Evolutionary conservation across 2,888 invertebrate genomes (phyloP).

Genomic region (Watsonalla cultraria): DNA sequence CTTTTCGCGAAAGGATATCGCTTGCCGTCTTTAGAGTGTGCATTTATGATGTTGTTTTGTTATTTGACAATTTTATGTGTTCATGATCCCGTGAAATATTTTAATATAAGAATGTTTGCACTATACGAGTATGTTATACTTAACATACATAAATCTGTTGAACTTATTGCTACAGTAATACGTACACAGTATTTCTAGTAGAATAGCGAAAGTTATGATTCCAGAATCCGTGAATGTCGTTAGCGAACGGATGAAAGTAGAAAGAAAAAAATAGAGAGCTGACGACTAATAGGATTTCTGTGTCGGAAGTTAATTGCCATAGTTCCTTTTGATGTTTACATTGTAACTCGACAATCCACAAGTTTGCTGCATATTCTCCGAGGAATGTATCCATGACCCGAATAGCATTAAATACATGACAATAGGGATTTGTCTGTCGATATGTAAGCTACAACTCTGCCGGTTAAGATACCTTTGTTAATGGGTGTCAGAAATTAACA

Average conservation of each 20-base stretch:
- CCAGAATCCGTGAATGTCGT: too few relatives aligned
- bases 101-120: background rate
- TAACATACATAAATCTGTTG: too few relatives aligned
- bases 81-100: background rate
- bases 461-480: conserved; percentile 52
- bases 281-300: conserved; percentile 12
- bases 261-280: conserved; percentile 17
- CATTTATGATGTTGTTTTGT: conserved; percentile 28
- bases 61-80: background rate
- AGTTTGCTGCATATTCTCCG: conserved; percentile 14
- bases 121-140: too few relatives aligned
- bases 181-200: too few relatives aligned
- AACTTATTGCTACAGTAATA: too few relatives aligned
- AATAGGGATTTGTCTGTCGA: conserved; percentile 50
- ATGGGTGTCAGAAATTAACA: conserved; percentile 60
- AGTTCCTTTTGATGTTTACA: conserved; percentile 41
- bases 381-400: conserved; percentile 44
- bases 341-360: conserved; percentile 42
- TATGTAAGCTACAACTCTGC: conserved; percentile 39
- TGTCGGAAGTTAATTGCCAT: conserved; percentile 30
- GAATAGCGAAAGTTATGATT: too few relatives aligned
- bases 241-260: conserved; percentile 11
- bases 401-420: conserved; percentile 36
- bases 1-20: conserved; percentile 46
- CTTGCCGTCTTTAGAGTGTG: conserved; percentile 44